phyloP scores from a whole-genome alignment of 2,113 vertebrate genomes.

The Noctilio leporinus region DNA sequence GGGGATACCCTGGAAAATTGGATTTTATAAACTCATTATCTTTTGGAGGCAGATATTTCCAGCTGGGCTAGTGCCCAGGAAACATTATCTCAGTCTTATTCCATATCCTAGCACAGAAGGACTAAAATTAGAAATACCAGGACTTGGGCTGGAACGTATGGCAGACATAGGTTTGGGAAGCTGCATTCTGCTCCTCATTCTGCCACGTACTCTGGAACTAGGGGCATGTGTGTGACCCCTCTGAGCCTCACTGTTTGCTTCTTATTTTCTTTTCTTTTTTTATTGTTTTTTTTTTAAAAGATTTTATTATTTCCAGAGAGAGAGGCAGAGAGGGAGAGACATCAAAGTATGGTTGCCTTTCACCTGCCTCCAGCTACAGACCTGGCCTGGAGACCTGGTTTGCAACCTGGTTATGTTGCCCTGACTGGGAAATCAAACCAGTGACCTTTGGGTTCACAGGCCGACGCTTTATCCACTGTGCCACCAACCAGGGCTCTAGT shows the following conservation, averaged over 20 bases:
- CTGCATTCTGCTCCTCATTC: not conserved
- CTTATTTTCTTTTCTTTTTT: not conserved
- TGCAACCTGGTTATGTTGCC: too few species aligned
- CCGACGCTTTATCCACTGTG: too few species aligned
- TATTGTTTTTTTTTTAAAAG: too few species aligned
- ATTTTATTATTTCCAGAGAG: too few species aligned
- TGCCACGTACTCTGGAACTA: not conserved
- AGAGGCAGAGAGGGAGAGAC: too few species aligned
- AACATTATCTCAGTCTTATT: not conserved
- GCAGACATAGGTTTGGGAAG: not conserved
- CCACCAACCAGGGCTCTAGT: too few species aligned
- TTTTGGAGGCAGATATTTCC: not conserved
- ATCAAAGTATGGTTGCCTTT: too few species aligned
- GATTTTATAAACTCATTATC: slow-evolving; percentile 9
- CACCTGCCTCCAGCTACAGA: too few species aligned
- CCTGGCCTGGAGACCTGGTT: too few species aligned
- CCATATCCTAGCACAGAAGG: not conserved
- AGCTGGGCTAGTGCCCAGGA: not conserved
- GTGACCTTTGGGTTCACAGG: too few species aligned
- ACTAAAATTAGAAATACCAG: not conserved
- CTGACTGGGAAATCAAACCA: too few species aligned
- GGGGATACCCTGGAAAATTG: not conserved
- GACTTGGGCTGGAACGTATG: not conserved
- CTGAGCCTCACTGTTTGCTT: not conserved
- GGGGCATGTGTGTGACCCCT: not conserved